phyloP scores from a whole-genome alignment of 2,797 vertebrate genomes.

The Pygocentrus nattereri region DNA sequence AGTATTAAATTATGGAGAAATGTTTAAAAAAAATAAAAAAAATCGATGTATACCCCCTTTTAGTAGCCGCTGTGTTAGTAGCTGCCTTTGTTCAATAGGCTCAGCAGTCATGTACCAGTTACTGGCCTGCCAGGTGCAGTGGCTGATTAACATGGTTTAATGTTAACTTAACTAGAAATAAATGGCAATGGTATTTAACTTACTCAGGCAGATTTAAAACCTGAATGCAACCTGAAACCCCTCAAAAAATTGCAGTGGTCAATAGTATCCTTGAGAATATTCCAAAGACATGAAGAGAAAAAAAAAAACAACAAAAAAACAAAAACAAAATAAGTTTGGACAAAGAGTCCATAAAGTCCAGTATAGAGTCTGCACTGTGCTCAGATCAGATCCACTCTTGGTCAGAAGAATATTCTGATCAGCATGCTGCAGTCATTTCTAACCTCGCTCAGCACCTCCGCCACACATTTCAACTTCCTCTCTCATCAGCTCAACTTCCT shows the following conservation, averaged over 20 bases:
- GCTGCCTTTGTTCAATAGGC: constrained; percentile 16
- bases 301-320: too few relatives aligned
- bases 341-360: constrained; percentile 38
- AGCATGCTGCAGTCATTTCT: background rate
- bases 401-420: constrained; percentile 10
- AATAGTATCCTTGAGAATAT: constrained; percentile 51
- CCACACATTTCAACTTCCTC: constrained; percentile 38
- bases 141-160: constrained; percentile 24
- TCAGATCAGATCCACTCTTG: constrained; percentile 34
- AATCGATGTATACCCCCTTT: background rate
- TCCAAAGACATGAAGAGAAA: constrained; percentile 10
- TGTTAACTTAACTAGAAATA: constrained; percentile 33
- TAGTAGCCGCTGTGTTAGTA: background rate
- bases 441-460: background rate
- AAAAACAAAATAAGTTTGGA: constrained; percentile 8
- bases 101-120: constrained; percentile 19
- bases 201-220: constrained; percentile 55
- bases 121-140: constrained; percentile 20
- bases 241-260: constrained; percentile 35
- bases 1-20: background rate
- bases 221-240: constrained; percentile 41
- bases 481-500: constrained; percentile 45
- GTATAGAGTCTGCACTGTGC: background rate
- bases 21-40: too few relatives aligned
- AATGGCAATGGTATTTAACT: constrained; percentile 54